Conservation (phyloP, 23 tunicate genomes). For the Styela plicata region DNA sequence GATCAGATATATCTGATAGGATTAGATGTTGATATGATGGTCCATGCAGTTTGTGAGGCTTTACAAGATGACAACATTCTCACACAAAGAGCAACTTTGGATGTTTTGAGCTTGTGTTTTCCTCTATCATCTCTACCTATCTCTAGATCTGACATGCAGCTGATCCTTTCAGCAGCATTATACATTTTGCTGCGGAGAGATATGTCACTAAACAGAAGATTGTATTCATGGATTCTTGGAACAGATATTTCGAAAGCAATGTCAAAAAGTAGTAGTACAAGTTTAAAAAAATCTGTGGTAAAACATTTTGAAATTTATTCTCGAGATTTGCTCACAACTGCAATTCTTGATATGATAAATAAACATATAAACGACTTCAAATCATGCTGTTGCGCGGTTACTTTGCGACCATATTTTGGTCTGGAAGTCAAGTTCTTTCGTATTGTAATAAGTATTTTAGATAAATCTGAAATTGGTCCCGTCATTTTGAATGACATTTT, state of each 20-base stretch:
- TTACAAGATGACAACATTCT: conserved; percentile 68
- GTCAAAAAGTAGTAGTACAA: conserved; percentile 14
- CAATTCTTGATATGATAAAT: background rate
- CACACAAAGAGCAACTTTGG: conserved; percentile 77
- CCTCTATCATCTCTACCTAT: conserved; percentile 62
- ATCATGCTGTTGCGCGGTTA: background rate
- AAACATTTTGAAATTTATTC: conserved; percentile 41
- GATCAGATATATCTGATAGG: conserved; percentile 76
- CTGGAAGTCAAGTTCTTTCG: conserved; percentile 11
- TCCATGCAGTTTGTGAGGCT: conserved; percentile 59
- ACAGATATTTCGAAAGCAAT: conserved; percentile 22
- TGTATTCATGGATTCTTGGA: conserved; percentile 80
- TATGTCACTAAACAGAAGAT: conserved; percentile 87
- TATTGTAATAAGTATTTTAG: conserved; percentile 59
- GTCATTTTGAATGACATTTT: conserved; percentile 44
- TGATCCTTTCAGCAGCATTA: conserved; percentile 47
- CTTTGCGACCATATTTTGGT: background rate
- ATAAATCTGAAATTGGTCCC: conserved; percentile 85
- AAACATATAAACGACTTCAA: background rate
- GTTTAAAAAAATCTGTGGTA: background rate
- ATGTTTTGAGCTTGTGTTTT: conserved; percentile 63
- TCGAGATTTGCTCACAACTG: conserved; percentile 30
- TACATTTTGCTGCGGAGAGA: conserved; percentile 72
- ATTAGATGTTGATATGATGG: conserved; percentile 64
- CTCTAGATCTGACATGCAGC: conserved; percentile 31